phyloP scores from a whole-genome alignment of 2,797 vertebrate genomes.

The Sebastes trivittatus region DNA sequence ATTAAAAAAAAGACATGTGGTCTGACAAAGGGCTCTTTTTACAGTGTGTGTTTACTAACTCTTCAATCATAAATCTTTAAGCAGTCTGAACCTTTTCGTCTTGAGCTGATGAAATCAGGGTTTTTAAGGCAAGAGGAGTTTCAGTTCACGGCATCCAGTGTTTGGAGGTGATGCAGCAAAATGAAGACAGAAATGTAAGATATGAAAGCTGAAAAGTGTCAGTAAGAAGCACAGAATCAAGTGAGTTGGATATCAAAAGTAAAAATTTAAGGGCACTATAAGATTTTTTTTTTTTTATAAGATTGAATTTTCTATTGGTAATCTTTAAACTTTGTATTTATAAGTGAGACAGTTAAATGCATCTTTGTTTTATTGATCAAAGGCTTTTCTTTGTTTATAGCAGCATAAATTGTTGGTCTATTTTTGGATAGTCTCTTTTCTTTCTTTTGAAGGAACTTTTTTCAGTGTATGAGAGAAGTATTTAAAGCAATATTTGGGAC shows the following conservation, averaged over 20 bases:
- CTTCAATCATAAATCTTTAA: neutral
- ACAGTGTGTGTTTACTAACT: neutral
- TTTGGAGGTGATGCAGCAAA: neutral
- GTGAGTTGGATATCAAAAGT: neutral
- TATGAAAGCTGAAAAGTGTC: neutral
- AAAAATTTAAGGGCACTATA: neutral
- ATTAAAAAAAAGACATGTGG: neutral
- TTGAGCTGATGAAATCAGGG: neutral
- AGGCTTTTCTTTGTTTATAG: slow-evolving; percentile 17
- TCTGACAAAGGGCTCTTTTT: neutral
- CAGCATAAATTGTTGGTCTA: neutral
- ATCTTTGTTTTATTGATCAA: slow-evolving; percentile 29
- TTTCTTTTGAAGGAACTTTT: neutral
- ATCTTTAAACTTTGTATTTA: neutral
- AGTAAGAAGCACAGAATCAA: neutral
- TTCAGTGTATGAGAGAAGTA: slow-evolving; percentile 2
- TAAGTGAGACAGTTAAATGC: slow-evolving; percentile 7
- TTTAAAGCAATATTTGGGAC: slow-evolving; percentile 3
- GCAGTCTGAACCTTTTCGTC: neutral
- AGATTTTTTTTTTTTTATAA: neutral
- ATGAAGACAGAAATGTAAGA: neutral
- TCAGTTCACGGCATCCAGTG: neutral
- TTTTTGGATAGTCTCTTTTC: neutral
- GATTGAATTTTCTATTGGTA: neutral
- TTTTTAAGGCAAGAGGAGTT: neutral